Conservation (phyloP, 2,888 invertebrate genomes). For the Ormyrus rosae region DNA sequence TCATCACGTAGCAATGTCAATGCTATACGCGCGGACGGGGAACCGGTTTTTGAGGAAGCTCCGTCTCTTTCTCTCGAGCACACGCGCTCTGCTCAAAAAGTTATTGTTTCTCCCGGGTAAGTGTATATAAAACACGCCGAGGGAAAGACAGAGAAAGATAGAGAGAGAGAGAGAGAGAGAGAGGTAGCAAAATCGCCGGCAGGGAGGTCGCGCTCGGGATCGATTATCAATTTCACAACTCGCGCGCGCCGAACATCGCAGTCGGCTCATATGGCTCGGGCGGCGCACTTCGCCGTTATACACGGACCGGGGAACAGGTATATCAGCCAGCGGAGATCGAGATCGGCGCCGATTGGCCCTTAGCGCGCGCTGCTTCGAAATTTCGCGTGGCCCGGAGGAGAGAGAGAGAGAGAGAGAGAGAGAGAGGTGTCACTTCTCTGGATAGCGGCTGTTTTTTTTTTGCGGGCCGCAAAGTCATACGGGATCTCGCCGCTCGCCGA, state of each 20-base stretch:
- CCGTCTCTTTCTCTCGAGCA: neutral
- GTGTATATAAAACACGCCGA: too few species aligned
- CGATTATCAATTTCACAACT: slow-evolving; percentile 54
- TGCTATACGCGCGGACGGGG: slow-evolving; percentile 29
- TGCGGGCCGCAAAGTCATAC: too few species aligned
- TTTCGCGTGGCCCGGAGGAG: neutral
- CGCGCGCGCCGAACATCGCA: slow-evolving; percentile 40
- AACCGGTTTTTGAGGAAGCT: slow-evolving; percentile 53
- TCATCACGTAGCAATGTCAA: slow-evolving; percentile 44
- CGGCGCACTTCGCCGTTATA: slow-evolving; percentile 20
- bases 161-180: slow-evolving; percentile 10
- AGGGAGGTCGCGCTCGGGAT: slow-evolving; percentile 51
- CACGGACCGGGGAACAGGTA: slow-evolving; percentile 51
- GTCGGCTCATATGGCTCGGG: slow-evolving; percentile 58
- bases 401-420: too few species aligned
- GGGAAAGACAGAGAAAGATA: neutral
- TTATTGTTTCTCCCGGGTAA: slow-evolving; percentile 38
- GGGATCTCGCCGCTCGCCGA: neutral
- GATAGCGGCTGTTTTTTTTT: neutral
- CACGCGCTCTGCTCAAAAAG: slow-evolving; percentile 14
- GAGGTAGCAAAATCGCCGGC: slow-evolving; percentile 29
- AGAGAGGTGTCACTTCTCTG: too few species aligned
- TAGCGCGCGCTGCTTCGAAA: slow-evolving; percentile 37
- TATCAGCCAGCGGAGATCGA: neutral
- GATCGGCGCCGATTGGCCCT: slow-evolving; percentile 52